Base-by-base conservation (phyloP, 2,113 vertebrate species). In the Paracanthobrama guichenoti region DNA sequence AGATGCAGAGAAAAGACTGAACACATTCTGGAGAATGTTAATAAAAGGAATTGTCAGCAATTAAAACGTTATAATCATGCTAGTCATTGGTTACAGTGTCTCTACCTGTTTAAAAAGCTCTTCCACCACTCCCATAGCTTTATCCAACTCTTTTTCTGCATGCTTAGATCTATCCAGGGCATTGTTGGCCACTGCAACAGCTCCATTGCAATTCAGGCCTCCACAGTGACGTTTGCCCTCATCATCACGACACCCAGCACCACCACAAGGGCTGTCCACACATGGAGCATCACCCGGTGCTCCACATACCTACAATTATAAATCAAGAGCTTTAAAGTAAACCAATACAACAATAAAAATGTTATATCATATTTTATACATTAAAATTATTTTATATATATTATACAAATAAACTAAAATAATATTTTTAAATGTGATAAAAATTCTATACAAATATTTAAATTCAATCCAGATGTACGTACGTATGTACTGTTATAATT, bases 171-270 rank as follows among this genome's bases (percentile, higher is more conserved):
- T 95, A 82, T 96, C 95, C 90, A 98, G 89, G 0, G 98, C 96
- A 0, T 93, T 95, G 78, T 96, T 93, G 0, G 98, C 97, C 0
- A 87, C 92, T 18, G 97, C 94, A 28, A 93, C 96, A 0, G 96
- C 96, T 2, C 98, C 97, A 0, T 94, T 92, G 59, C 98, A 99
- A 93, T 94, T 94, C 76, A 99, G 93, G 26, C 98, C 98, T 2
- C 98, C 98, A 2, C 98, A 99, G 89, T 95, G 96, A 2, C 89
- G 94, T 50, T 94, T 92, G 2, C 97, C 97, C 0, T 97, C 96
- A 81, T 98, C 97, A 0, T 99, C 97, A 7, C 90, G 95, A 91
- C 98, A 99, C 42, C 97, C 95, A 0, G 96, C 96, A 39, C 97
- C 98, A 1, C 97, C 98, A 1, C 98, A 99, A 4, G 96, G 96